These are phyloP conservation scores for Rousettus madagascariensis DNA, from an alignment of 2,797 vertebrate species.

Conservation along the genomic window DNA sequence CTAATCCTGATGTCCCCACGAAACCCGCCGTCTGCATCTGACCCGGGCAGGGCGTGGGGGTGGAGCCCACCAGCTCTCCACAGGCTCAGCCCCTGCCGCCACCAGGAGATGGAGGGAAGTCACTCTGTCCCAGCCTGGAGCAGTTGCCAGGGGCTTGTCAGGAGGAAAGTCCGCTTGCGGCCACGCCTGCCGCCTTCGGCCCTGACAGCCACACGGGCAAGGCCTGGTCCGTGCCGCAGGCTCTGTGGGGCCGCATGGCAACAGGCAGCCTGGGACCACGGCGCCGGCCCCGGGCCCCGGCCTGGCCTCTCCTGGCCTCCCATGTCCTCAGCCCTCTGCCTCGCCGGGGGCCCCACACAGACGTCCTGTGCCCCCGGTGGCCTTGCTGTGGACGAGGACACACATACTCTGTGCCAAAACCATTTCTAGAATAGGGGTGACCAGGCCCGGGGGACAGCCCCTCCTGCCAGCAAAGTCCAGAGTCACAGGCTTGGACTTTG, in stretches of 20 bases:
- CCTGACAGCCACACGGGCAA: not conserved
- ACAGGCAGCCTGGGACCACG: too few species aligned
- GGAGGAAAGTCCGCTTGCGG: not conserved
- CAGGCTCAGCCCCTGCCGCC: not conserved
- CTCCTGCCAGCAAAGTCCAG: constrained; percentile 23
- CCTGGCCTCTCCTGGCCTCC: not conserved
- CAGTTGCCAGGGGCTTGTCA: constrained; percentile 47
- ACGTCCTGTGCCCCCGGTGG: not conserved
- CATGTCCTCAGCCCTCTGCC: not conserved
- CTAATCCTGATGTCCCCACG: not conserved
- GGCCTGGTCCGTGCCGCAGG: rapidly evolving
- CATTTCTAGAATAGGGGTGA: not conserved
- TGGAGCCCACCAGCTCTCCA: not conserved
- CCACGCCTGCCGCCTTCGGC: not conserved
- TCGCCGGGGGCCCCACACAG: not conserved
- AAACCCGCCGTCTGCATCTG: not conserved
- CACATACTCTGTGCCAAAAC: not conserved
- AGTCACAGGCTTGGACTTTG: constrained; percentile 46
- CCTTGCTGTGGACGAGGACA: not conserved
- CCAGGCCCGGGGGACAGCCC: not conserved
- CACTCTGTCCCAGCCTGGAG: not conserved
- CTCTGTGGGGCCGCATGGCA: not conserved
- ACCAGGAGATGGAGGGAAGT: not conserved
- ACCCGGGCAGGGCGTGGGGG: not conserved
- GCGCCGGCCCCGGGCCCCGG: too few species aligned